phyloP scores from a whole-genome alignment of 2,113 vertebrate genomes.

The Myanophis thanlyinensis region DNA sequence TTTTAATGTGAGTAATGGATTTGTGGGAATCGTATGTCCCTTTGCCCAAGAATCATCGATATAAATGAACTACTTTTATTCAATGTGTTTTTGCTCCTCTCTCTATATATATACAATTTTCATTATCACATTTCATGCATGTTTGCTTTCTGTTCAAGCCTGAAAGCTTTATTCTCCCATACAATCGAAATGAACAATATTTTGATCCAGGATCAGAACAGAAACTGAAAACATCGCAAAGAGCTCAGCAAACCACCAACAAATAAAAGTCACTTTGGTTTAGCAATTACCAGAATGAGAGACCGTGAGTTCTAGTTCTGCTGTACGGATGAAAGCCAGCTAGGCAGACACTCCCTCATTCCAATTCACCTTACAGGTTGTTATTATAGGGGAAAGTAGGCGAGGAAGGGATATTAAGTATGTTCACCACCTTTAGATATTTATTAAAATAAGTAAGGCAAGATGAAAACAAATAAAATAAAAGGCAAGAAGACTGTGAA shows the following conservation, averaged over 20 bases:
- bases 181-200: constrained; percentile 16
- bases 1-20: not conserved
- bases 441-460: not conserved
- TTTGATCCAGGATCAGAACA: not conserved
- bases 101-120: not conserved
- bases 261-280: not conserved
- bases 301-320: not conserved
- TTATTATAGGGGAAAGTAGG: not conserved
- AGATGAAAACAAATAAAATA: not conserved
- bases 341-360: not conserved
- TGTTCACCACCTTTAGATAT: not conserved
- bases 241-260: not conserved
- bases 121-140: not conserved
- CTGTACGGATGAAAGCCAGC: not conserved
- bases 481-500: not conserved
- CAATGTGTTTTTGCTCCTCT: not conserved
- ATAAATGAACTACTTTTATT: not conserved
- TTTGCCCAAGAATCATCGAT: not conserved
- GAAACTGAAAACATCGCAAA: not conserved
- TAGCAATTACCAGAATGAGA: not conserved
- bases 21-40: not conserved
- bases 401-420: not conserved
- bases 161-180: constrained; percentile 5
- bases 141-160: not conserved
- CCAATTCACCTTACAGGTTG: not conserved